Evolutionary conservation across 2,888 invertebrate species (phyloP).

Genomic region (Julus scanicus): DNA sequence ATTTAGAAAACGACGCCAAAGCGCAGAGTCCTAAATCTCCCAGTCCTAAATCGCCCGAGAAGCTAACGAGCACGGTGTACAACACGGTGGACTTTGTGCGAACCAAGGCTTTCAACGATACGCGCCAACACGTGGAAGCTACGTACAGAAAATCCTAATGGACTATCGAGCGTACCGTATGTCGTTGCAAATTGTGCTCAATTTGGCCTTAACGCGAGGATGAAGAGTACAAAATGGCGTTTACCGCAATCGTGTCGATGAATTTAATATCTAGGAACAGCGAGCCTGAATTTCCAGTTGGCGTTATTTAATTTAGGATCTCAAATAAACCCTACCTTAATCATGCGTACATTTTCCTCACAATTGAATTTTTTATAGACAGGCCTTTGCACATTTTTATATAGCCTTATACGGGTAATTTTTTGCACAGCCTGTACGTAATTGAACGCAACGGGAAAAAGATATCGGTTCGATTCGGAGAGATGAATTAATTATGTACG

Average conservation of each 20-base stretch:
- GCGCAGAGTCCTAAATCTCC: conserved; percentile 61
- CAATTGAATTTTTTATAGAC: not conserved
- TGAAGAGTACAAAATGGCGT: not conserved
- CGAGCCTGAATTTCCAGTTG: not conserved
- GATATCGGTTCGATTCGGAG: not conserved
- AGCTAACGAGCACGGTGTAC: conserved; percentile 74
- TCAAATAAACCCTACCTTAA: not conserved
- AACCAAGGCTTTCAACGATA: conserved; percentile 91
- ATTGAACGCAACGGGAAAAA: not conserved
- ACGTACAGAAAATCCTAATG: conserved; percentile 59
- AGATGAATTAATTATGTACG: not conserved
- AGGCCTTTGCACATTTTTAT: not conserved
- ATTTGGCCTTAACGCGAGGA: not conserved
- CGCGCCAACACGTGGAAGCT: conserved; percentile 81
- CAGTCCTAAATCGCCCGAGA: conserved; percentile 59
- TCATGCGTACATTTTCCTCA: not conserved
- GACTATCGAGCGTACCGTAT: not conserved
- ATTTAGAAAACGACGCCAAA: conserved; percentile 73
- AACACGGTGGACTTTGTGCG: conserved; percentile 94
- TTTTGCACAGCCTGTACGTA: not conserved
- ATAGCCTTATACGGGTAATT: not conserved
- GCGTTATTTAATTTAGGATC: not conserved
- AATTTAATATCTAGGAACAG: not conserved
- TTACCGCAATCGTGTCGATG: not conserved
- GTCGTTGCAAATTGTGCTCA: not conserved